Base-by-base conservation (phyloP, 2,888 invertebrate species). In the Synergus laeviventris region DNA sequence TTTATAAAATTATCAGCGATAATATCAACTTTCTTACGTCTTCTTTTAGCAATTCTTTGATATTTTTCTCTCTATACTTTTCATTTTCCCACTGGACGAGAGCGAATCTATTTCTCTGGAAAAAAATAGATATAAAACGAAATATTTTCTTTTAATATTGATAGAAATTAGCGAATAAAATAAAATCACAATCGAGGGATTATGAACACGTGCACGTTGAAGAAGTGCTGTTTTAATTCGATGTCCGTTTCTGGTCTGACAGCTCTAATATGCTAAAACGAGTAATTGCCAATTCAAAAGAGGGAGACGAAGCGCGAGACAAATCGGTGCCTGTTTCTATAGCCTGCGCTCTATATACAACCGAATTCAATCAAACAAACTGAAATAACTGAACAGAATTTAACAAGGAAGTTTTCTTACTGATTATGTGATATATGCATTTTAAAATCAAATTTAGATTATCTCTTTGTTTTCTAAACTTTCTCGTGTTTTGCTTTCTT, bases 181-280 rank as follows among this genome's bases (percentile, higher is more conserved):
- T 18, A 39, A 45, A 42, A 16, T 66, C 42, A 42, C 66, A 45
- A n/a, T 45, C n/a, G 24, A 14, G 16, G 16, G 66, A 66, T 66
- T 66, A 45, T 45, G 66, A 45, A 42, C 66, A 66, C 66, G 66
- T 45, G 45, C 39, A 66, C 24, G 31, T 66, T 16, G 66, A 70
- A 49, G 18, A 70, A 70, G 24, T 70, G 49, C n/a, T 70, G 49
- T 31, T 70, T 70, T 36, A 49, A 70, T 70, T 49, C 70, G 49
- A n/a, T 16, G 70, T 49, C 45, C 31, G n/a, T 21, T 42, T 70
- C 70, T 45, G 4, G 70, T 24, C n/a, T 70, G 70, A 70, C 70
- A 70, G 70, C 45, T 54, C 24, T 70, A 49, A 70, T 70, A 70
- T 70, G 70, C 45, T 70, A 36, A 70, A 70, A 70, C 70, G 70